Conservation (phyloP, 2,113 vertebrate species). For the Dromas ardeola region DNA sequence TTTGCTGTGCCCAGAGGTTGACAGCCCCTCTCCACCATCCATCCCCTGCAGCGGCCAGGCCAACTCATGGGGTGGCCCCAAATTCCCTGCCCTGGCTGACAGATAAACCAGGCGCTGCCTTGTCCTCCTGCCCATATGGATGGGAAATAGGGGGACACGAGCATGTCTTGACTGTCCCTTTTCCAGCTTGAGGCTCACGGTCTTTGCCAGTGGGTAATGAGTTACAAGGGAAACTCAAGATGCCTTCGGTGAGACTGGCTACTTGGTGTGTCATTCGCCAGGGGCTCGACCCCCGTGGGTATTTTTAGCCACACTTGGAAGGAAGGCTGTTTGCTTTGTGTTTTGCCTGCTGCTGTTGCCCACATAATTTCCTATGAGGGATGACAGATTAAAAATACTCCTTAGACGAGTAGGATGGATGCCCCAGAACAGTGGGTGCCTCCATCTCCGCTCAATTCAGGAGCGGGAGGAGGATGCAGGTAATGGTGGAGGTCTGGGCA, state of each 20-base stretch:
- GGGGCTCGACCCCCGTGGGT: fast-evolving
- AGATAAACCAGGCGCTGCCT: neutral
- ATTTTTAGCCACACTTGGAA: neutral
- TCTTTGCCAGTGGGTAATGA: fast-evolving
- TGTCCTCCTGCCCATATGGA: fast-evolving
- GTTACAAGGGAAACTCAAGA: neutral
- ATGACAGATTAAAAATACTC: neutral
- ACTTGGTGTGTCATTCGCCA: fast-evolving
- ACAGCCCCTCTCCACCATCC: neutral
- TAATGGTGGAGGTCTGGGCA: neutral
- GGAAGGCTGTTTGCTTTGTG: neutral
- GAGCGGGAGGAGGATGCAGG: neutral
- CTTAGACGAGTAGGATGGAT: neutral
- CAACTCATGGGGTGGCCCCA: fast-evolving
- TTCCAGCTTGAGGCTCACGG: neutral
- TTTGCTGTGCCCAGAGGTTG: fast-evolving
- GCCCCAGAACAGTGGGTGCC: fast-evolving
- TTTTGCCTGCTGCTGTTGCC: neutral
- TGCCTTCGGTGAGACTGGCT: neutral
- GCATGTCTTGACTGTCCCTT: neutral
- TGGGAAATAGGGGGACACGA: neutral
- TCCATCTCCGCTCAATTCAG: neutral
- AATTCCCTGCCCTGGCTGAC: neutral
- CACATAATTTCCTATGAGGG: neutral
- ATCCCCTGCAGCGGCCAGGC: neutral